Base-by-base conservation (phyloP, 2,113 vertebrate genomes). In the Muntiacus muntjak region DNA sequence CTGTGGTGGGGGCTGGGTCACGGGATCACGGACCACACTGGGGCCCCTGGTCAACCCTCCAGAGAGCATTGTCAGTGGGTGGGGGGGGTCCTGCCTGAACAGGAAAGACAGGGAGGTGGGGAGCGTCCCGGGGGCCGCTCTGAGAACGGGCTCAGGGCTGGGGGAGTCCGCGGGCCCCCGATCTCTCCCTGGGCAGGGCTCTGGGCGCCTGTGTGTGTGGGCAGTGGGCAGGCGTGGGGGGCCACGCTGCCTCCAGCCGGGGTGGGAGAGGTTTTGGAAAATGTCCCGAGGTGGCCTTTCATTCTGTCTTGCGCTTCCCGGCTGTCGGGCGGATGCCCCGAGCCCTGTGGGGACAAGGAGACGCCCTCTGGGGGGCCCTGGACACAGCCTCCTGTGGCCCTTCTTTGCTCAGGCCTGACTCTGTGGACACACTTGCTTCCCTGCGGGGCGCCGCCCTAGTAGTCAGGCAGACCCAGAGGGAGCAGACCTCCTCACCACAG, bases 401-500 rank as follows among this genome's bases (percentile, higher is more conserved):
- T 3, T 14, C 50, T 91, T 11, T 10, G 7, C 71, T 30, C 1
- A 1, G 12, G 28, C 21, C 62, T 7, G 36, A 6, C 12, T 13
- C 33, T 0, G 0, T 52, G 23, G 1, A 28, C 16, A 0, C 2
- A 4, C 3, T 15, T 26, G 30, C 36, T 33, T 7, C 19, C 19
- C 55, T 2, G 11, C 14, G 7, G 0, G 21, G 67, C 13, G 54
- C 11, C 25, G 36, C 85, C 25, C 40, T 47, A 6, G 3, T 23
- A 25, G 5, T 33, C 55, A 5, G 40, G 76, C 10, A 28, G 28
- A 19, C 47, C 30, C 13, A 16, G 43, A 11, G 12, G 11, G 33
- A 21, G 21, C 21, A 11, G 45, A 6, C 21, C 6, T 19, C 8
- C 10, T 0, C 13, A 1, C 6, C 25, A 0, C 12, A 8, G 0